Base-by-base conservation (phyloP, 2,888 invertebrate species). In the Bembecia ichneumoniformis region DNA sequence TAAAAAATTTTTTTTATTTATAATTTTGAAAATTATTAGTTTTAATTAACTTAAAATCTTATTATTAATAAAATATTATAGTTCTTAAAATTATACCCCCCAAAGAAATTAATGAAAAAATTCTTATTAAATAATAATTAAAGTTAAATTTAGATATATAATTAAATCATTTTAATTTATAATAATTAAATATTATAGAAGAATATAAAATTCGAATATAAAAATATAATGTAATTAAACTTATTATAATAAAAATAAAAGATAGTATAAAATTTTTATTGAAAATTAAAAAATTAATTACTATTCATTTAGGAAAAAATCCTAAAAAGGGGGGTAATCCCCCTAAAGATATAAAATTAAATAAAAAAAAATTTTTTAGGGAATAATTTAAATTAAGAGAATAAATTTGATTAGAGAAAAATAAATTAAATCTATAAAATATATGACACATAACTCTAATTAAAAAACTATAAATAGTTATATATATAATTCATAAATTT, bases 11-110 rank as follows among this genome's bases (percentile, higher is more conserved):
- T 73, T 75, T 82, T 84, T 89, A 88, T 88, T 82, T 69, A 82
- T 74, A 90, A 86, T 88, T 90, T 90, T 90, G 89, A 90, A 90
- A 88, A 89, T 76, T 90, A 86, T 80, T 82, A 89, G 89, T 89
- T 89, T 89, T 59, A 52, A 56, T 88, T 89, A 88, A 89, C 88
- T 88, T 89, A 89, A 89, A 89, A 81, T 79, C 84, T 88, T 88
- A 78, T 88, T 88, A 78, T 52, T 68, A 52, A 64, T 64, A 77
- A 71, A 74, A 71, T 58, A 28, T 7, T 28, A 79, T 68, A 51
- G 74, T 79, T 74, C 72, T 77, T 47, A 77, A 46, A 62, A 77
- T 74, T 67, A 77, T 67, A 49, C 77, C 71, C 58, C 43, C 47
- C 50, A 74, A 53, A 13, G 76, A 77, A 55, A 76, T 59, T 52